Base-by-base conservation (phyloP, 2,888 invertebrate genomes). In the Rutpela maculata region DNA sequence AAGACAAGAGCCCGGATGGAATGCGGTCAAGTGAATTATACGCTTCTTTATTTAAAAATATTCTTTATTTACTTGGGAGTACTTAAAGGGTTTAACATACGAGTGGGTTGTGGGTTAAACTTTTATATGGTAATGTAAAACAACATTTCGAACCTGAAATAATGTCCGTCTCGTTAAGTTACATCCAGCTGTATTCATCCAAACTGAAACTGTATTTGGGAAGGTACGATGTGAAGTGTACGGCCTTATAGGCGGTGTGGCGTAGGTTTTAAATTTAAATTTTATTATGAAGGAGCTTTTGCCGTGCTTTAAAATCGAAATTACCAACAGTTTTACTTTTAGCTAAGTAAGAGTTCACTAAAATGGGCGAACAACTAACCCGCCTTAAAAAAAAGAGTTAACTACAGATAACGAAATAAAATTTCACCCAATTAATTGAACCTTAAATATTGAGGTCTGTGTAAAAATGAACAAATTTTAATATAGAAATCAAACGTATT, bases 1-100 rank as follows among this genome's bases (percentile, higher is more conserved):
- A 60, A 70, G 76, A 80, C 78, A 78, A 75, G 66, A 72, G 65
- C 69, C 63, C 62, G 59, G 72, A 55, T 55, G 50, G 60, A 19
- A 71, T 60, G 60, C 67, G 43, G 71, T 57, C 60, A 12, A 50
- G 43, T 75, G 78, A 69, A 75, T 68, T 78, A 77, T 74, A 57
- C 50, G 17, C 19, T 38, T 43, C 12, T 43, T 43, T 66, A 60
- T 73, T 74, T 74, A 18, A 31, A 55, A 43, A 70, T 31, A 72
- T 76, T 62, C 68, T 60, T 75, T 72, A 71, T 71, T 76, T 71
- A 71, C 67, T 55, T 55, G 19, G 10, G 50, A 50, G 43, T 67
- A 18, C 18, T 55, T 10, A 55, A 66, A 35, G 55, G 50, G 55
- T 18, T 26, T 65, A 65, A 65, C 35, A 18, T 43, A 18, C n/a